phyloP scores from a whole-genome alignment of 2,888 invertebrate genomes.

The Gastrophysa polygoni region DNA sequence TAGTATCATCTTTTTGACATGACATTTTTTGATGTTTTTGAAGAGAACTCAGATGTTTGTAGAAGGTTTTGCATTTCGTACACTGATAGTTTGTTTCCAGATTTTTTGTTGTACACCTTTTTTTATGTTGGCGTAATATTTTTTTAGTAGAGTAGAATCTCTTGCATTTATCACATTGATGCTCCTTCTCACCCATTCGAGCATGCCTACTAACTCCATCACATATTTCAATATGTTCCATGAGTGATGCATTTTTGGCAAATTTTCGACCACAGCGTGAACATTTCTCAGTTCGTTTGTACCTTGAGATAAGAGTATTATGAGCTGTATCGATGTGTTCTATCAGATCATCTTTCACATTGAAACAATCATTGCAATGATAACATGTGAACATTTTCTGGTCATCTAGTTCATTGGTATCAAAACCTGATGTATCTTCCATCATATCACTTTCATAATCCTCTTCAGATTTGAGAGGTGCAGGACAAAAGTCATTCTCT shows the following conservation, averaged over 20 bases:
- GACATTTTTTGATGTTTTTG: slow-evolving; percentile 27
- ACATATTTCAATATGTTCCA: slow-evolving; percentile 24
- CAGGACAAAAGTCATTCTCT: slow-evolving; percentile 8
- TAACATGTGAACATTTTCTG: slow-evolving; percentile 32
- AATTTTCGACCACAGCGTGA: slow-evolving; percentile 31
- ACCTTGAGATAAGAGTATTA: slow-evolving; percentile 21
- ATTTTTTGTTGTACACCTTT: slow-evolving; percentile 28
- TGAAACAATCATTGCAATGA: slow-evolving; percentile 31
- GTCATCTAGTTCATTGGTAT: not conserved
- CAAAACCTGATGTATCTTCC: slow-evolving; percentile 11
- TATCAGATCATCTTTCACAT: slow-evolving; percentile 33
- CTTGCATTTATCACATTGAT: slow-evolving; percentile 34
- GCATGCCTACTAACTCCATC: slow-evolving; percentile 33
- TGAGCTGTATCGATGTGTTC: slow-evolving; percentile 32
- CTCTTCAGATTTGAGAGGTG: slow-evolving; percentile 21
- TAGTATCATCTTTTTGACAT: slow-evolving; percentile 27
- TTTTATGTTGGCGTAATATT: slow-evolving; percentile 36
- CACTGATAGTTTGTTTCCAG: slow-evolving; percentile 30
- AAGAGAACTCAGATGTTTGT: slow-evolving; percentile 28
- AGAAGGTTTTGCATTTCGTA: slow-evolving; percentile 29
- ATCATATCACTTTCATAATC: slow-evolving; percentile 17
- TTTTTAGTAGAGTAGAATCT: slow-evolving; percentile 38
- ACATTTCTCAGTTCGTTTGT: slow-evolving; percentile 27
- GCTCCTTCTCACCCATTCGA: slow-evolving; percentile 24
- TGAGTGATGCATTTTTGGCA: slow-evolving; percentile 26